Percentiles rank a stretch among this genome's conserved stretches.
Conservation (phyloP, 2,888 invertebrate species). For the Exocentrus adspersus region DNA sequence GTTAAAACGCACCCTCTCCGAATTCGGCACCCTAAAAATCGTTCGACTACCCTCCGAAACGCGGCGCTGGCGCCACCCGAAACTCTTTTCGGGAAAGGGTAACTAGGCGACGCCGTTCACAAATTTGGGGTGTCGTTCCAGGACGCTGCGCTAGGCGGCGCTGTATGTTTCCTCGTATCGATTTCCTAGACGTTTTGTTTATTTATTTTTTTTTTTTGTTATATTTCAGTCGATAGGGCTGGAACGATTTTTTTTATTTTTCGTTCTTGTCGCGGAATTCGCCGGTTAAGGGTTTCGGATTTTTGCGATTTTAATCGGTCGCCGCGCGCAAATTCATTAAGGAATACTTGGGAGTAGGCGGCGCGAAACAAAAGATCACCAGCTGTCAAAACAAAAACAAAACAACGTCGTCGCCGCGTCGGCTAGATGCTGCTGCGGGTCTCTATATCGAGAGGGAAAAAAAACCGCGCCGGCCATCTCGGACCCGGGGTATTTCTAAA, state of each 20-base stretch:
- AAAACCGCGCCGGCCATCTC: slow-evolving; percentile 27
- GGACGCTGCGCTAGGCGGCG: slow-evolving; percentile 36
- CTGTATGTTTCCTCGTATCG: too few species aligned
- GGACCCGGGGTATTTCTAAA: slow-evolving; percentile 55
- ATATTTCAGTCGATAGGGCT: too few species aligned
- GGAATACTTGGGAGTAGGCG: slow-evolving; percentile 24
- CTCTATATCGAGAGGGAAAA: slow-evolving; percentile 31
- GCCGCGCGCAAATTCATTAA: background rate
- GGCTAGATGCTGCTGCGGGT: too few species aligned
- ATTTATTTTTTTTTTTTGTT: too few species aligned
- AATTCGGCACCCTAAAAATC: slow-evolving; percentile 58
- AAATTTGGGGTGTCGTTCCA: slow-evolving; percentile 38
- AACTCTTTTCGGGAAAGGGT: slow-evolving; percentile 24
- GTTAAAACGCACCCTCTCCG: slow-evolving; percentile 46
- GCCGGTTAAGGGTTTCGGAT: too few species aligned
- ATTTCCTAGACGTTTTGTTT: slow-evolving; percentile 21
- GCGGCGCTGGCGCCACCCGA: slow-evolving; percentile 38
- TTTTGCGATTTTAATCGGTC: too few species aligned
- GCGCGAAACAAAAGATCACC: slow-evolving; percentile 40
- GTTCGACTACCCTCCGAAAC: slow-evolving; percentile 53
- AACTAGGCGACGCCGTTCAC: slow-evolving; percentile 18
- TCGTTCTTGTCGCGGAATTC: too few species aligned
- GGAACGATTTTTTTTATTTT: too few species aligned
- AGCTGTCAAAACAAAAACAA: slow-evolving; percentile 47
- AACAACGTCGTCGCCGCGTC: slow-evolving; percentile 42